Conservation (phyloP, 2,797 vertebrate genomes). For the Cottoperca gobio region DNA sequence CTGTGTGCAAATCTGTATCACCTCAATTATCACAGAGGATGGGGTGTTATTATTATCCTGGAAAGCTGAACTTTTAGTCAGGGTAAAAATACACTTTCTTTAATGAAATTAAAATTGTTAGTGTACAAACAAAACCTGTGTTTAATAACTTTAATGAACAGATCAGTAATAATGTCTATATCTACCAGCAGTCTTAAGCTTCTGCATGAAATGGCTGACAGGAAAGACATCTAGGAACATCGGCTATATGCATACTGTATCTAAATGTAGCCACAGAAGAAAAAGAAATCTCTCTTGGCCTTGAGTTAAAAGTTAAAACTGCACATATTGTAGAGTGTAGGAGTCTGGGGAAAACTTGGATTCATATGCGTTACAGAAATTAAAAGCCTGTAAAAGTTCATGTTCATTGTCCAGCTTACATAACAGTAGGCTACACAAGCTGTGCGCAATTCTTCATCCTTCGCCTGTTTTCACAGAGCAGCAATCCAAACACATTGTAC, state of each 20-base stretch:
- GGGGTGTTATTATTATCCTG: conserved; percentile 16
- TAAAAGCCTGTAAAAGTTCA: conserved; percentile 20
- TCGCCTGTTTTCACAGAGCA: background rate
- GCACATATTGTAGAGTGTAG: background rate
- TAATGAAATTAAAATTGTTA: conserved; percentile 11
- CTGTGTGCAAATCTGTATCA: conserved; percentile 10
- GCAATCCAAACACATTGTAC: background rate
- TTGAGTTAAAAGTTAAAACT: conserved; percentile 12
- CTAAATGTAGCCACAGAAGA: background rate
- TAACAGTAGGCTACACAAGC: background rate
- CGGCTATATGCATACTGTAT: too few species aligned
- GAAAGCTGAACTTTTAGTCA: conserved; percentile 25
- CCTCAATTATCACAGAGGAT: conserved; percentile 27
- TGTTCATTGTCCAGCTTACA: background rate
- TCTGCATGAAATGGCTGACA: conserved; percentile 5
- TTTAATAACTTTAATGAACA: background rate
- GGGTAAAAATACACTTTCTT: conserved; percentile 17
- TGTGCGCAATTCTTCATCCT: conserved; percentile 13
- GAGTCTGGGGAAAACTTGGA: background rate
- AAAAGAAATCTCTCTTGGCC: background rate
- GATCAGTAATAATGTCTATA: conserved; percentile 20
- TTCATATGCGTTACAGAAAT: conserved; percentile 18
- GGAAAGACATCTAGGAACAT: background rate
- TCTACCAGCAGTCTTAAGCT: background rate
- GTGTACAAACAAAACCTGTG: background rate